Percentiles rank a stretch among this genome's conserved stretches.
Conservation (phyloP, 2,797 vertebrate genomes). For the Nothura maculosa region DNA sequence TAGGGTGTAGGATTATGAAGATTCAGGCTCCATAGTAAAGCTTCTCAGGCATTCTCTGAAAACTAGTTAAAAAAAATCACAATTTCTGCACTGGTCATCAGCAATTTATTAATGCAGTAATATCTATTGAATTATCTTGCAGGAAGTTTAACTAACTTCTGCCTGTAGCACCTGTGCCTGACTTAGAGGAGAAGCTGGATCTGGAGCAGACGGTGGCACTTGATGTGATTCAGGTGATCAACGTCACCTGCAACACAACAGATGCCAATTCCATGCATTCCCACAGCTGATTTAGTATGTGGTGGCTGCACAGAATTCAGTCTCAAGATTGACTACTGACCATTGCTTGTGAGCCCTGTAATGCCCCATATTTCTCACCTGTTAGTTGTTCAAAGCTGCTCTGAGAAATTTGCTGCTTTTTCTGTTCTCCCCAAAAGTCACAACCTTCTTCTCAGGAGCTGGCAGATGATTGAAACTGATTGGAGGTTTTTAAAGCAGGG, state of each 20-base stretch:
- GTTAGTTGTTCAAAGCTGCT: not conserved
- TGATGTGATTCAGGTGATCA: not conserved
- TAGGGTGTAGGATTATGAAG: constrained; percentile 11
- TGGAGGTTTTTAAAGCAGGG: constrained; percentile 39
- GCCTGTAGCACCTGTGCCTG: not conserved
- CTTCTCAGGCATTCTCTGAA: not conserved
- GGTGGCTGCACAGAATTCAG: not conserved
- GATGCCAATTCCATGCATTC: not conserved
- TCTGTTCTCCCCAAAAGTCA: not conserved
- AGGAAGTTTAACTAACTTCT: not conserved
- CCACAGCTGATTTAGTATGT: not conserved
- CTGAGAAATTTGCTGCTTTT: constrained; percentile 13
- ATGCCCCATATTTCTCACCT: not conserved
- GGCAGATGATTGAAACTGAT: constrained; percentile 47
- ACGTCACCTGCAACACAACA: not conserved
- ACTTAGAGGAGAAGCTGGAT: not conserved
- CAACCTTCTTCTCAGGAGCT: constrained; percentile 23
- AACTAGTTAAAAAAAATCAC: not conserved
- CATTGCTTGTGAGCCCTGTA: not conserved
- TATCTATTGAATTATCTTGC: not conserved
- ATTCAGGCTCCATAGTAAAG: not conserved
- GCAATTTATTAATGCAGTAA: not conserved
- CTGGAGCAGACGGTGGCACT: not conserved
- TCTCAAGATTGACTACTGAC: not conserved
- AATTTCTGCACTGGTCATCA: not conserved